Conservation (phyloP, 2,113 vertebrate genomes). For the Rostratula benghalensis region DNA sequence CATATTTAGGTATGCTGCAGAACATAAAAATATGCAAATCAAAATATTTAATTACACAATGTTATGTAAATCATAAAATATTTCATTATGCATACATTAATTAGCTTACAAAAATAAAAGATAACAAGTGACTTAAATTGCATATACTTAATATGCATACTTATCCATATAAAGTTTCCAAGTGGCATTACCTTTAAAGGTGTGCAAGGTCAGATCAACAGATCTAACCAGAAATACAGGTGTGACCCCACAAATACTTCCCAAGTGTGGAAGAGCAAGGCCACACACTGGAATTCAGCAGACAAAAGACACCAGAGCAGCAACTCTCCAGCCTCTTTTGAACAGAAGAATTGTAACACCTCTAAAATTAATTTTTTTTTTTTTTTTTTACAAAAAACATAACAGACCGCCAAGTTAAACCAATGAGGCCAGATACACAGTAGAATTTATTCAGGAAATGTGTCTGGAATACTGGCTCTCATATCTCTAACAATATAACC, state of each 20-base stretch:
- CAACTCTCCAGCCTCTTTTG: not conserved
- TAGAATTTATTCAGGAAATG: not conserved
- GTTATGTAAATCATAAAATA: not conserved
- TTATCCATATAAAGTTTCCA: not conserved
- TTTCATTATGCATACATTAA: not conserved
- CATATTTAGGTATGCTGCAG: not conserved
- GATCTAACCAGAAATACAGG: not conserved
- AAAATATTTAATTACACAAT: not conserved
- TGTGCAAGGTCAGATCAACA: not conserved
- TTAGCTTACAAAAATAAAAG: not conserved
- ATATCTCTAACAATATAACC: not conserved
- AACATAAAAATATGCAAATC: not conserved
- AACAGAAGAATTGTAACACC: not conserved
- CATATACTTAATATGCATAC: not conserved
- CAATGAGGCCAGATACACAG: not conserved
- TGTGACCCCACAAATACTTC: not conserved
- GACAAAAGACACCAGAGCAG: not conserved
- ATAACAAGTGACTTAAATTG: not conserved
- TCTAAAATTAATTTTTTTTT: not conserved
- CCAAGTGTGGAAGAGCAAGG: not conserved
- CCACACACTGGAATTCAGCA: not conserved
- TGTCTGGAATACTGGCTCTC: not conserved
- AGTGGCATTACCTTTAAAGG: not conserved
- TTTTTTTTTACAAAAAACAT: not conserved
- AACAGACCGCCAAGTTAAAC: not conserved